phyloP scores from a whole-genome alignment of 2,113 vertebrate species.

The Archilochus colubris region DNA sequence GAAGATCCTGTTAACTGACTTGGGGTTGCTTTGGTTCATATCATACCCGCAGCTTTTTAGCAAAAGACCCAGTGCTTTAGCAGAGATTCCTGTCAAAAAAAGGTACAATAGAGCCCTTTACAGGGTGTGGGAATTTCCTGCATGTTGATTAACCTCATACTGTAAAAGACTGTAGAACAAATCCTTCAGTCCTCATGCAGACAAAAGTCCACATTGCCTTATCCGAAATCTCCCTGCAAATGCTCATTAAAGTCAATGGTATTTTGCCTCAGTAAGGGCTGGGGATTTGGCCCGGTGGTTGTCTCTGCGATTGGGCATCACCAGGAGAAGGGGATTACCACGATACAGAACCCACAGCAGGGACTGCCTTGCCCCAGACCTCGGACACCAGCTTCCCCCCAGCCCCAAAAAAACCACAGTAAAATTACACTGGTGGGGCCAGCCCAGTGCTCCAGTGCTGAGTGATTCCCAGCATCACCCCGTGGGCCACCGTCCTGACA shows the following conservation, averaged over 20 bases:
- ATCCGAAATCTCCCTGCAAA: conserved; percentile 1
- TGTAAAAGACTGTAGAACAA: conserved; percentile 42
- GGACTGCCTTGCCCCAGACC: not conserved
- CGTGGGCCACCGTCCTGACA: not conserved
- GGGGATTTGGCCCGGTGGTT: conserved; percentile 1
- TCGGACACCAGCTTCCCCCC: not conserved
- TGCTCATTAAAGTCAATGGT: conserved; percentile 44
- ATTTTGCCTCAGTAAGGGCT: not conserved
- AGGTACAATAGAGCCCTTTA: conserved; percentile 45
- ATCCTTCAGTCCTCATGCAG: conserved; percentile 13
- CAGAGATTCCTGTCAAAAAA: not conserved
- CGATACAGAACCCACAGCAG: not conserved
- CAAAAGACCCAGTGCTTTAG: not conserved
- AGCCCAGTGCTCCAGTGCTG: accelerated
- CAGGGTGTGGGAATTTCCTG: conserved; percentile 47
- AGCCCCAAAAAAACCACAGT: not conserved
- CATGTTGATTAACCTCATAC: conserved; percentile 55
- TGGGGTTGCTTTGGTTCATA: conserved; percentile 18
- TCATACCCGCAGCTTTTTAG: conserved; percentile 3
- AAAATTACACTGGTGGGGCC: accelerated
- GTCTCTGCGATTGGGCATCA: not conserved
- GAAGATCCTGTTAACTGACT: conserved; percentile 34
- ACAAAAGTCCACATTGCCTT: conserved; percentile 60
- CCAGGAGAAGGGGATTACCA: not conserved
- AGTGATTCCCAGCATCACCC: not conserved